These are phyloP conservation scores for Pyralis farinalis DNA, from an alignment of 2,888 invertebrate genomes.

Conservation along the genomic window DNA sequence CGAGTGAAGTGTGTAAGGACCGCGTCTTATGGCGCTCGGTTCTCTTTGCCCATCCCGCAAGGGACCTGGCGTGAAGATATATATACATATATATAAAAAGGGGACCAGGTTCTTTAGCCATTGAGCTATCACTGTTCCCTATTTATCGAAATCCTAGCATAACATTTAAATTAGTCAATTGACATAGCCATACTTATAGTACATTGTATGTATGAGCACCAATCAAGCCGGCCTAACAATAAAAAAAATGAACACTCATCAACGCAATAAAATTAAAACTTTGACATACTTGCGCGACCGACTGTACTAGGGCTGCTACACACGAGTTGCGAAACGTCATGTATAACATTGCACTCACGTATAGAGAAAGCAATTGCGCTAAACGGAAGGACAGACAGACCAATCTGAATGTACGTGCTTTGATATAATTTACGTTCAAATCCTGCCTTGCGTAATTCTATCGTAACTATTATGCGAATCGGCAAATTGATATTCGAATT, in stretches of 20 bases:
- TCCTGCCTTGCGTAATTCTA: slow-evolving; percentile 42
- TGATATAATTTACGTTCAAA: slow-evolving; percentile 42
- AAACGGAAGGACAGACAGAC: slow-evolving; percentile 54
- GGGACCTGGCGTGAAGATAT: too few species aligned
- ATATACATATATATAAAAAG: too few species aligned
- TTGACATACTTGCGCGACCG: slow-evolving; percentile 49
- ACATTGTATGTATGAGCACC: too few species aligned
- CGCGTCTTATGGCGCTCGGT: too few species aligned
- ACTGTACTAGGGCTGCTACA: slow-evolving; percentile 40
- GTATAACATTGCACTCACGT: slow-evolving; percentile 57
- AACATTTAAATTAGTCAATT: too few species aligned
- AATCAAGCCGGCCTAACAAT: slow-evolving; percentile 27
- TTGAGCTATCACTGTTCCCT: too few species aligned
- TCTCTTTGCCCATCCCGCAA: too few species aligned
- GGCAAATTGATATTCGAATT: slow-evolving; percentile 14
- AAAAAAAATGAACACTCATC: not conserved
- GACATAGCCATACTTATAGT: too few species aligned
- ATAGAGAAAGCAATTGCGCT: slow-evolving; percentile 59
- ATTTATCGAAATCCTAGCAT: too few species aligned
- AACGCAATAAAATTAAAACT: slow-evolving; percentile 37
- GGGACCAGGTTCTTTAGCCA: too few species aligned
- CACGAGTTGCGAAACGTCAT: slow-evolving; percentile 19
- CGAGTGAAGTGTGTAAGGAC: too few species aligned
- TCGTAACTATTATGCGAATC: slow-evolving; percentile 8
- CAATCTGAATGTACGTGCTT: slow-evolving; percentile 51